Evolutionary conservation across 1,140 invertebrate genomes (phyloP).

Genomic region (Trypoxylus dichotomus): DNA sequence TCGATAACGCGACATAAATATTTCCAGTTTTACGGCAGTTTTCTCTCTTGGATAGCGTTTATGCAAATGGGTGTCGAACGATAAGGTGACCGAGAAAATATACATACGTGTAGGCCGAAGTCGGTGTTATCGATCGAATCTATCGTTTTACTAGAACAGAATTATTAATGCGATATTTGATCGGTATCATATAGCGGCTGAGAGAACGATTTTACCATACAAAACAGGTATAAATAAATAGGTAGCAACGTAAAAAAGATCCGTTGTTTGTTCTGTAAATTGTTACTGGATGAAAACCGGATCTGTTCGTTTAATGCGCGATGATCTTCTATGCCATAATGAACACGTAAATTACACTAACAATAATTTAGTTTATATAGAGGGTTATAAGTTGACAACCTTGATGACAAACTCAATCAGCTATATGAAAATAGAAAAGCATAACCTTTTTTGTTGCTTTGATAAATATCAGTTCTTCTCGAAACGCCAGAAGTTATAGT

Average conservation of each 20-base stretch:
- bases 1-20: not conserved
- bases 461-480: no score
- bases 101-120: slow-evolving; percentile 5
- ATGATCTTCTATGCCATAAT: not conserved
- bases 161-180: slow-evolving; percentile 17
- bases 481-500: no score
- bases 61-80: not conserved
- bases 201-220: not conserved
- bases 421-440: no score
- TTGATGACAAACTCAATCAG: no score
- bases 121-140: slow-evolving; percentile 7
- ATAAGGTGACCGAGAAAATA: slow-evolving; percentile 2
- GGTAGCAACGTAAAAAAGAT: not conserved
- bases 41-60: not conserved
- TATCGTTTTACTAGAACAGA: slow-evolving; percentile 21
- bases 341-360: no score
- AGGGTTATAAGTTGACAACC: no score
- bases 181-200: not conserved
- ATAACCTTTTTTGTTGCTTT: no score
- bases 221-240: not conserved
- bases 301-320: not conserved
- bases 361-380: no score
- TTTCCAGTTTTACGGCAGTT: slow-evolving; percentile 13
- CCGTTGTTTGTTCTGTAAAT: not conserved
- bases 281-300: not conserved